phyloP scores from a whole-genome alignment of 2,113 vertebrate species.

The Sinocyclocheilus grahami region DNA sequence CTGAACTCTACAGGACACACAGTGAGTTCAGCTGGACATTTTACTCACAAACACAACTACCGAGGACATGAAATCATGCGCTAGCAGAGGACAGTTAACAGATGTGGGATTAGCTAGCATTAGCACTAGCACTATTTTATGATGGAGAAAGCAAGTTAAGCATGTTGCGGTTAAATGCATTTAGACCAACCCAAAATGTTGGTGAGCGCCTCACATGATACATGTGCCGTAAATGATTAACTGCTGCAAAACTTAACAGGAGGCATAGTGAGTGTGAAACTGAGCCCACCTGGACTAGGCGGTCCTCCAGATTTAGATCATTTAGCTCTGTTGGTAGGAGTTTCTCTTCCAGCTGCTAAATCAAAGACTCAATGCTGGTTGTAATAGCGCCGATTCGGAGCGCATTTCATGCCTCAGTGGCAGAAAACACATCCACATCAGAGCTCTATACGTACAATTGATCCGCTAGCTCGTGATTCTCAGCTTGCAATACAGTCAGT shows the following conservation, averaged over 20 bases:
- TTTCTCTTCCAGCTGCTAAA: conserved; percentile 57
- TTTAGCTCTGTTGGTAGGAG: background rate
- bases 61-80: too few species aligned
- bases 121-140: background rate
- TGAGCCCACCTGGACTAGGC: conserved; percentile 20
- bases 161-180: background rate
- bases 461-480: background rate
- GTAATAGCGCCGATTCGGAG: conserved; percentile 60
- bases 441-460: background rate
- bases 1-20: conserved; percentile 24
- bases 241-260: background rate
- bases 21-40: background rate
- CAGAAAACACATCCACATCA: conserved; percentile 45
- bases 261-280: conserved; percentile 30
- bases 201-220: background rate
- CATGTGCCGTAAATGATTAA: background rate
- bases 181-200: background rate
- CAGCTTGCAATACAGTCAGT: background rate
- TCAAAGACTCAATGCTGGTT: conserved; percentile 57
- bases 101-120: background rate
- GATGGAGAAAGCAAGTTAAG: background rate
- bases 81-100: background rate
- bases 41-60: background rate
- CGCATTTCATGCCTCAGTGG: conserved; percentile 53
- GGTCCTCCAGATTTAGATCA: conserved; percentile 31